Evolutionary conservation across 1,140 invertebrate species (phyloP).

Genomic region (Nasonia longicornis): DNA sequence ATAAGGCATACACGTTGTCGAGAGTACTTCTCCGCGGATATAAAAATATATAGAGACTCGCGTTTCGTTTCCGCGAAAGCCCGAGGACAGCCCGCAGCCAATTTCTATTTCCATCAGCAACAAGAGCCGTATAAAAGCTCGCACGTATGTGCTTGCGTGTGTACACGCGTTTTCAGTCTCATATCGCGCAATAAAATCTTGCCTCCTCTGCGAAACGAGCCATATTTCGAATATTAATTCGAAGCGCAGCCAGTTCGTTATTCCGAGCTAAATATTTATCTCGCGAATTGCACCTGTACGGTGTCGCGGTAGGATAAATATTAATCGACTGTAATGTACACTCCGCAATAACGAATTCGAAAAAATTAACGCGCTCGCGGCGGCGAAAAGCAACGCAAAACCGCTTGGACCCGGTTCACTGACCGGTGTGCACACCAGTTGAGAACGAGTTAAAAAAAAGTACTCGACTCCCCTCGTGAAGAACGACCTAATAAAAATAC

Average conservation of each 20-base stretch:
- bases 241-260: not conserved
- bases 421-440: not conserved
- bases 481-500: not conserved
- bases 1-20: no score
- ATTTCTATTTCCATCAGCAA: no score
- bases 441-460: not conserved
- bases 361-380: not conserved
- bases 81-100: no score
- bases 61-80: no score
- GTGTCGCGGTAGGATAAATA: not conserved
- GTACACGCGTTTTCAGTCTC: no score
- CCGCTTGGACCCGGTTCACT: not conserved
- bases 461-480: not conserved
- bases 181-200: no score
- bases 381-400: not conserved
- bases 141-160: no score
- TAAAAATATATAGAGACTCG: no score
- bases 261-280: not conserved
- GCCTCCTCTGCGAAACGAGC: not conserved
- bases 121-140: no score
- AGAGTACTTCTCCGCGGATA: no score
- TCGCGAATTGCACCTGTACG: not conserved
- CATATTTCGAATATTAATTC: not conserved
- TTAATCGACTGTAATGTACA: not conserved
- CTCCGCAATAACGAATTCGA: not conserved